Conservation (phyloP, 2,888 invertebrate genomes). For the Drosophila algonquin region DNA sequence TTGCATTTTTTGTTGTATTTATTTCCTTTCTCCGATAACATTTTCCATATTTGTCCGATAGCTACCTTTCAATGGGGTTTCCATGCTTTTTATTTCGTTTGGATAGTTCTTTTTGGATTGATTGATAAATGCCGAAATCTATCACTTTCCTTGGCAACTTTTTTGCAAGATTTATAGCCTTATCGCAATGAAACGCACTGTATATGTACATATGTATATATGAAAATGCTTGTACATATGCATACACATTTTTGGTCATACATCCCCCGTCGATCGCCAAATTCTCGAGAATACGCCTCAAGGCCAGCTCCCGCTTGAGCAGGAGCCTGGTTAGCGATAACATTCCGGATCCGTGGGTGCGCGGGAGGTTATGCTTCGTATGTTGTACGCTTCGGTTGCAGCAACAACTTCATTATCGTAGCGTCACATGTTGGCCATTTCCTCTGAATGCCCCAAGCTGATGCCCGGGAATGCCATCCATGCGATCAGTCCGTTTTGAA, state of each 20-base stretch:
- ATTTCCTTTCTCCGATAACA: not conserved
- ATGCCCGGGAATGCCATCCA: slow-evolving; percentile 26
- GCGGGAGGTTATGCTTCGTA: not conserved
- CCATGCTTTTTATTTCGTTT: too few species aligned
- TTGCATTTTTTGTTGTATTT: not conserved
- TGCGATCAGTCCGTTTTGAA: not conserved
- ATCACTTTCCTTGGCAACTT: not conserved
- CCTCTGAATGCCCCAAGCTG: slow-evolving; percentile 10
- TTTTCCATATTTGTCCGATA: too few species aligned
- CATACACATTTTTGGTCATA: not conserved
- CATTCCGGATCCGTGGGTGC: not conserved
- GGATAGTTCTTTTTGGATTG: too few species aligned
- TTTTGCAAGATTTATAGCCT: not conserved
- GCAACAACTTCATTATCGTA: slow-evolving; percentile 21
- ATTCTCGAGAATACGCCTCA: not conserved
- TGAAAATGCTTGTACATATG: not conserved
- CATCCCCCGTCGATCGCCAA: not conserved
- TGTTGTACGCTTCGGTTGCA: slow-evolving; percentile 2
- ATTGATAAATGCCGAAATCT: too few species aligned
- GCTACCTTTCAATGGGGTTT: too few species aligned
- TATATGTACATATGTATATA: too few species aligned
- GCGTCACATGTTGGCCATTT: slow-evolving; percentile 38
- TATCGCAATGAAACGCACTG: too few species aligned
- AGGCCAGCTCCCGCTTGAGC: not conserved
- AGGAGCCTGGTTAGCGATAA: not conserved